These are phyloP conservation scores for Sprattus sprattus DNA, from an alignment of 2,113 vertebrate species.

Conservation along the genomic window DNA sequence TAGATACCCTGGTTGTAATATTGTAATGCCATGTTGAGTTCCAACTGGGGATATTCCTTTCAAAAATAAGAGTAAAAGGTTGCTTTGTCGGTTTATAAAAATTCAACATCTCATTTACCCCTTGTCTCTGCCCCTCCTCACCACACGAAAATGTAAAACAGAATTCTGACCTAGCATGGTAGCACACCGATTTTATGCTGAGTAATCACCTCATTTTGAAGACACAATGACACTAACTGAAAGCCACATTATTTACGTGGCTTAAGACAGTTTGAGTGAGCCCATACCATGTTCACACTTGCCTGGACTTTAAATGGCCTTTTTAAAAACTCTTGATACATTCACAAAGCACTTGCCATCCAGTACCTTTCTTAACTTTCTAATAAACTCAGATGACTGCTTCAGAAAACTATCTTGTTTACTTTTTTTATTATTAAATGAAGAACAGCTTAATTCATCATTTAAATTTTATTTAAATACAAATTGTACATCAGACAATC, in stretches of 20 bases:
- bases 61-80: not conserved
- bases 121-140: no score
- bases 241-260: not conserved
- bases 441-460: not conserved
- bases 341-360: conserved; percentile 47
- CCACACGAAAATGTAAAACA: not conserved
- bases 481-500: not conserved
- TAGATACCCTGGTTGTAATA: not conserved
- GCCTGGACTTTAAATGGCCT: conserved; percentile 34
- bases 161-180: no score
- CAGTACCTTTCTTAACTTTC: conserved; percentile 46
- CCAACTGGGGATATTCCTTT: no score
- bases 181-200: not conserved
- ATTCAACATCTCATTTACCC: not conserved
- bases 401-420: conserved; percentile 23
- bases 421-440: conserved; percentile 12
- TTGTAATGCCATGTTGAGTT: not conserved
- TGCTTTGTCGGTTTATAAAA: not conserved
- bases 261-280: not conserved
- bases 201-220: not conserved
- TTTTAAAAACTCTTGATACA: conserved; percentile 40
- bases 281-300: conserved; percentile 10
- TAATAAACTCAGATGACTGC: conserved; percentile 62
- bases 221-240: not conserved
- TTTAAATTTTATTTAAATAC: not conserved